These are phyloP conservation scores for Mormyrus iriodes DNA, from an alignment of 2,113 vertebrate genomes.

Conservation along the genomic window DNA sequence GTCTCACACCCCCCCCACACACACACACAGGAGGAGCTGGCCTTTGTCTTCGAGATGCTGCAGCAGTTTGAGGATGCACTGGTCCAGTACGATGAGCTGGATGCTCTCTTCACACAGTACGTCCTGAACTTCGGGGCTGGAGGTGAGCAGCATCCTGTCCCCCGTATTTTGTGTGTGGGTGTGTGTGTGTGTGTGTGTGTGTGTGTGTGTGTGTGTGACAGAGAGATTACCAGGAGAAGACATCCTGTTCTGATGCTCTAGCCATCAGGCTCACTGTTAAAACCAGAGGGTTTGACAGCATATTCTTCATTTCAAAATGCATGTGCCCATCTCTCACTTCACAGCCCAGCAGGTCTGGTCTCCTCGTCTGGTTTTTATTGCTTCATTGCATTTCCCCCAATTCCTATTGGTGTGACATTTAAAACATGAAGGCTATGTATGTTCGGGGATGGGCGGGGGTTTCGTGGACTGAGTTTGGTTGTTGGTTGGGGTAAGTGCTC, in stretches of 20 bases:
- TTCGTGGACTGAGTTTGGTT: not conserved
- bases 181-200: no score
- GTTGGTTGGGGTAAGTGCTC: not conserved
- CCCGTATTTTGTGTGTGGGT: no score
- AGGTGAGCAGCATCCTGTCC: conserved; percentile 55
- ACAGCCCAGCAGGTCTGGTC: not conserved
- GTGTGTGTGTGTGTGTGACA: no score
- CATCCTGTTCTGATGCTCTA: not conserved
- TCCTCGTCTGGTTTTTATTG: not conserved
- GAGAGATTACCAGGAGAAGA: not conserved
- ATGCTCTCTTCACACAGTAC: conserved; percentile 95
- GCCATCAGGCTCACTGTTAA: not conserved
- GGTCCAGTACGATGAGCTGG: conserved; percentile 96
- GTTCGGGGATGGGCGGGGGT: not conserved
- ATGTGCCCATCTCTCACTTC: not conserved
- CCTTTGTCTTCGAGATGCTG: conserved; percentile 98
- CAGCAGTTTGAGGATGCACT: conserved; percentile 96
- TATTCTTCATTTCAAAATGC: not conserved
- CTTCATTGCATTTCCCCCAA: not conserved
- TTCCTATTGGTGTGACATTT: not conserved
- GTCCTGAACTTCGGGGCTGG: conserved; percentile 96
- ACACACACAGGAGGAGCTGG: conserved; percentile 80
- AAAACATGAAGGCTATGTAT: not conserved
- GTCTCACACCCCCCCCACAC: not conserved
- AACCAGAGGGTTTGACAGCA: not conserved